Evolutionary conservation across 1,140 invertebrate genomes (phyloP), one percentile per base, ranked within the genome.

Genomic region (Panagrolaimus sp.): DNA sequence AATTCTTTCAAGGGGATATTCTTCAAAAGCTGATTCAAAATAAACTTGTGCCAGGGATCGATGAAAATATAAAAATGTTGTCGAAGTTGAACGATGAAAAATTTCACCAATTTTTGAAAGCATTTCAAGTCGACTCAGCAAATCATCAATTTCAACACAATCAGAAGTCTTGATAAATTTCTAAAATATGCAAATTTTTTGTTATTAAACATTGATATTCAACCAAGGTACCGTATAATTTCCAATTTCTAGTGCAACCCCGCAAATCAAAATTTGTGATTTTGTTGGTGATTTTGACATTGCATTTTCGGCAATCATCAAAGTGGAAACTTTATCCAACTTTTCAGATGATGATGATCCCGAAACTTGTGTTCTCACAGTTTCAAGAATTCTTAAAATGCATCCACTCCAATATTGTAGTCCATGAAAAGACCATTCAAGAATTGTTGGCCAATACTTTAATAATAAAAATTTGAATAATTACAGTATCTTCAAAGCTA

Each of bases 51-150:
- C 85, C 63, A 92, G 86, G 71, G 89, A 88, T 78, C 89, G 87
- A 85, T 92, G 90, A 88, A 90, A 91, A 81, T 90, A 90, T n/a
- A 92, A 81, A 84, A 90, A 90, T 46, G 89, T 89, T 76, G 89
- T 89, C 82, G 91, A 87, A 80, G 88, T 90, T 24, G 88, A 86
- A 68, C 84, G 80, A 46, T 87, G 83, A 66, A 91, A 65, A 58
- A 85, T 85, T 47, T 63, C 73, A 47, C 71, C 67, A 24, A 77
- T 43, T 65, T 73, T 73, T 26, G 63, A 70, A 12, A 75, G 52
- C 28, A 85, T 78, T 88, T 87, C 75, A 86, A 86, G 48, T 90
- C 85, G 32, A 85, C 81, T 77, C 89, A 87, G 48, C 90, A 84
- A 79, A 88, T 88, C 69, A 87, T 86, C 72, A 91, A 83, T 15